Percentiles rank a stretch among this genome's conserved stretches.
These are phyloP conservation scores for Phalacrocorax aristotelis DNA, from an alignment of 2,113 vertebrate genomes.

Conservation along the genomic window DNA sequence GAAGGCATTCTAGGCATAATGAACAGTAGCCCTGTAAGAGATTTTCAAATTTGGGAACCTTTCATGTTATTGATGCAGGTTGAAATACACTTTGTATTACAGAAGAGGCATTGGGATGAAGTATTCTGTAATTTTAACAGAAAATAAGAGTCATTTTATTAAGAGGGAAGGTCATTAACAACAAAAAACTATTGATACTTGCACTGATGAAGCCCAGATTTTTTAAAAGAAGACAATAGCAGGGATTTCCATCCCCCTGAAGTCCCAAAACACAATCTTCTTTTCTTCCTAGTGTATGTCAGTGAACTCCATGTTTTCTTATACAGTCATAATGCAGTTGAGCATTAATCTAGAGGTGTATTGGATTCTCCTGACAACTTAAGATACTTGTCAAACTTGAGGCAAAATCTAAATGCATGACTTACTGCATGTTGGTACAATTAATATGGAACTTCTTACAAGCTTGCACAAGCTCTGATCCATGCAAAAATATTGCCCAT, in stretches of 20 bases:
- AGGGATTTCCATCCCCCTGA: neutral
- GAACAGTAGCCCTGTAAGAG: neutral
- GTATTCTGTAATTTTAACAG: neutral
- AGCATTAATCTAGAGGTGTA: neutral
- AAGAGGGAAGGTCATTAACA: neutral
- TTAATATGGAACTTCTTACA: neutral
- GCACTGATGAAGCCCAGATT: neutral
- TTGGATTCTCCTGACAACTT: neutral
- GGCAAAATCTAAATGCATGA: neutral
- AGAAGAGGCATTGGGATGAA: neutral
- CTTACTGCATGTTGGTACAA: neutral
- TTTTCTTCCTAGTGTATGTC: neutral
- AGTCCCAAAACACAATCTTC: neutral
- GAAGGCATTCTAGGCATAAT: neutral
- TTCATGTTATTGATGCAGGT: neutral
- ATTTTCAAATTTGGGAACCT: neutral
- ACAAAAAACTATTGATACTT: neutral
- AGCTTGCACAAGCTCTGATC: neutral
- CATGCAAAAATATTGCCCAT: neutral
- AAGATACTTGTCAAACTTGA: neutral
- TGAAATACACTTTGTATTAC: neutral
- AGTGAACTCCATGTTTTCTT: neutral
- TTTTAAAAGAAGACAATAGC: neutral
- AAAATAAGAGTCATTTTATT: neutral
- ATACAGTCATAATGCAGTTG: neutral